Base-by-base conservation (phyloP, 1,140 invertebrate species). In the Neotoxoptera formosana region DNA sequence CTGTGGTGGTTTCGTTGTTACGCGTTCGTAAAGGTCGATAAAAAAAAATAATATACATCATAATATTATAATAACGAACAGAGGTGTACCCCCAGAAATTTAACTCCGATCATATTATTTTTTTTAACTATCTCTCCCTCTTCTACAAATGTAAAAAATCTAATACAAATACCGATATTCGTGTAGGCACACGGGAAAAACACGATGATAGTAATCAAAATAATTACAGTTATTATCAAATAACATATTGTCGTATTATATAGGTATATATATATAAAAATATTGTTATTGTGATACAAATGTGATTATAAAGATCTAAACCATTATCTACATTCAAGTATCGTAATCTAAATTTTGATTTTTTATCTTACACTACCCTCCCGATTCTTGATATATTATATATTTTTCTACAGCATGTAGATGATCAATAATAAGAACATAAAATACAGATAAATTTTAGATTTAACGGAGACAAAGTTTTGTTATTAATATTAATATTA, bases 371-470 rank as follows among this genome's bases (percentile, higher is more conserved):
- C 41, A 41, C 41, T 41, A 2, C 4, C 9, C 7, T 67, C 4
- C 30, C n/a, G 0, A 67, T n/a, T n/a, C 2, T n/a, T n/a, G 1
- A n/a, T 20, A 30, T n/a, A n/a, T n/a, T 0, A n/a, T 67, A 30
- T 67, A 30, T 67, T 30, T 67, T 30, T 25, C 23, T 30, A 0
- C 4, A 9, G 30, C 7, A 6, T 17, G 14, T 67, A n/a, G 14
- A n/a, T 67, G n/a, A 14, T 17, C 60, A 67, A 67, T 67, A n/a
- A n/a, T 17, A 67, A 67, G 4, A 1, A 67, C 7, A 53, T 53
- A 53, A 20, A 53, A 53, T 53, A 53, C 51, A 53, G 6, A 53
- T 0, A 7, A 20, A 53, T 23, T 53, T 53, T 53, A 23, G 51
- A 53, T 53, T 53, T 53, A 53, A 21, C 21, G 0, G 3, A 53